Evolutionary conservation across 1,140 invertebrate species (phyloP), one percentile per base, ranked within the genome.

Genomic region (Drosophila ficusphila): DNA sequence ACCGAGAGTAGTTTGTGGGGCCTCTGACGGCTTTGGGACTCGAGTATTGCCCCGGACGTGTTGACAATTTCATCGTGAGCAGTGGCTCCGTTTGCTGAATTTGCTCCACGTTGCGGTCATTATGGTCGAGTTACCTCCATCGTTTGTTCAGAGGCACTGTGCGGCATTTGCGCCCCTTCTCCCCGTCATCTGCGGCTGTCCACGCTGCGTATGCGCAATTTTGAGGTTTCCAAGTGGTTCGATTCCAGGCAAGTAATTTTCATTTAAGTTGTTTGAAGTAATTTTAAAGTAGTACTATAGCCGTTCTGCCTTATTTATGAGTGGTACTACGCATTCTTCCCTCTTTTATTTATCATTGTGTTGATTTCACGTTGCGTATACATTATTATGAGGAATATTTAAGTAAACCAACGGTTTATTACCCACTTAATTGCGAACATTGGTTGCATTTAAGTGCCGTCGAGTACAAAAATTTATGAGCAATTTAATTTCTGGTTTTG

Each of bases 21-120:
- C 4, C 16, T 18, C 27, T 12, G 14, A 19, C 16, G 34, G 34
- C 11, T 23, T 41, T 25, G 16, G 36, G 6, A 19, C 11, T 25
- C 11, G 11, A 16, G 18, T 4, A 18, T 25, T 52, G 9, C 8
- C 39, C 31, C 27, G 38, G 25, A 44, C 47, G 33, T 67, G 75
- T 67, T 68, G 76, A 79, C 61, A 57, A 41, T 74, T 74, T 42
- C 54, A 61, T 68, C 16, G 21, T 31, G 33, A n/a, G 8, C 72
- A 58, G 34, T 51, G 27, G 51, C 51, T 39, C 25, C 33, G 34
- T 51, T 71, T 58, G 31, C 46, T 27, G 25, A 33, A 21, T 42
- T 36, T 62, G 33, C 42, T 44, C 16, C 16, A 16, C 21, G 34
- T 33, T 49, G 67, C 42, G 60, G 74, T 65, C 74, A 65, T 76